Evolutionary conservation across 1,140 invertebrate species (phyloP).

Genomic region (Leptopilina clavipes): DNA sequence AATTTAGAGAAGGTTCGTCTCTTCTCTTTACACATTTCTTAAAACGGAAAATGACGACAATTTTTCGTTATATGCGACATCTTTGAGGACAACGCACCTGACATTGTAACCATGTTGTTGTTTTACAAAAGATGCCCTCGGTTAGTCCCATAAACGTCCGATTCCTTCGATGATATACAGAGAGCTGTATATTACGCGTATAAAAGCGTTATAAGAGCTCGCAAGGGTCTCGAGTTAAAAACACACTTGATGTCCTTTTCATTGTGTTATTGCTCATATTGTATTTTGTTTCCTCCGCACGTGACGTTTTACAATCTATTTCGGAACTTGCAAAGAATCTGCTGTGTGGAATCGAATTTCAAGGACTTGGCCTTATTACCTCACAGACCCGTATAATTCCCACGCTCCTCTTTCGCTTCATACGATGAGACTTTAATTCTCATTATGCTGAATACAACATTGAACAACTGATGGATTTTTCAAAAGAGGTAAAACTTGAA

Average conservation of each 20-base stretch:
- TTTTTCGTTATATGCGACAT: neutral
- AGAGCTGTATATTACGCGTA: slow-evolving; percentile 53
- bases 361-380: neutral
- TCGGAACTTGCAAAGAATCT: slow-evolving; percentile 35
- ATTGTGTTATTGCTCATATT: slow-evolving; percentile 27
- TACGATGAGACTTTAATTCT: slow-evolving; percentile 1
- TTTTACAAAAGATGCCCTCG: slow-evolving; percentile 45
- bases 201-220: slow-evolving; percentile 40
- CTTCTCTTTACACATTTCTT: slow-evolving; percentile 9
- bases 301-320: slow-evolving; percentile 52
- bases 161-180: slow-evolving; percentile 53
- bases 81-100: slow-evolving; percentile 40
- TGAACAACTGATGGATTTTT: no score
- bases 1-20: slow-evolving; percentile 52
- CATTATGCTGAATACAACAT: no score
- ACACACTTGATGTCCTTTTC: slow-evolving; percentile 44
- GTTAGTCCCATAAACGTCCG: slow-evolving; percentile 52
- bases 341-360: neutral
- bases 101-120: slow-evolving; percentile 44
- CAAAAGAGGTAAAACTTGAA: no score
- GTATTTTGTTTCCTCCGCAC: slow-evolving; percentile 36
- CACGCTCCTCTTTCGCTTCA: neutral
- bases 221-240: slow-evolving; percentile 33
- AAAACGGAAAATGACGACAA: slow-evolving; percentile 46
- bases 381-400: neutral